Conservation (phyloP, 2,113 vertebrate species). For the Columba livia region DNA sequence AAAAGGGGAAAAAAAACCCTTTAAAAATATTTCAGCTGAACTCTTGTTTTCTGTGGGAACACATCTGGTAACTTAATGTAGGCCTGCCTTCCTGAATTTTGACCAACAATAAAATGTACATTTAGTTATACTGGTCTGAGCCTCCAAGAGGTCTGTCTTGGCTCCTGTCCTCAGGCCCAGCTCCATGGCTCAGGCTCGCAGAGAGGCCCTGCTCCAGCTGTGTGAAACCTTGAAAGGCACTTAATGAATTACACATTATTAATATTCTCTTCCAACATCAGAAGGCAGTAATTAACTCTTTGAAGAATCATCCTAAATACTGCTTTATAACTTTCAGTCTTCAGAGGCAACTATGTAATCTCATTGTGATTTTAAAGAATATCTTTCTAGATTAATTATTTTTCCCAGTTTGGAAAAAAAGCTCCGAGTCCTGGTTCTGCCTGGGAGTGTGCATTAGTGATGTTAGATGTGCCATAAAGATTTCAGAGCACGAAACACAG, state of each 20-base stretch:
- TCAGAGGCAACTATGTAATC: slow-evolving; percentile 7
- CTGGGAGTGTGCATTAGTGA: background rate
- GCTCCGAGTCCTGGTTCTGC: slow-evolving; percentile 7
- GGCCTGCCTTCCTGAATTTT: background rate
- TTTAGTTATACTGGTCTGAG: background rate
- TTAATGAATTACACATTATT: slow-evolving; percentile 41
- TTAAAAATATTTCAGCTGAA: background rate
- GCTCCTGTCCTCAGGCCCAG: background rate
- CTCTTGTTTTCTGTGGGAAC: background rate
- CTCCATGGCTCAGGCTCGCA: background rate
- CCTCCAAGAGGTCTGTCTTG: background rate
- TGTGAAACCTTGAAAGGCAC: slow-evolving; percentile 8
- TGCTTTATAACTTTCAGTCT: background rate
- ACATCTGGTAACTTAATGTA: background rate
- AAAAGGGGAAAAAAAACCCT: background rate
- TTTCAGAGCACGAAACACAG: background rate
- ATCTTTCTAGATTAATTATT: slow-evolving; percentile 37
- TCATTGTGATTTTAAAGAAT: slow-evolving; percentile 1
- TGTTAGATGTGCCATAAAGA: background rate
- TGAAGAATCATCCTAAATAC: background rate
- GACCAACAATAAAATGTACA: background rate
- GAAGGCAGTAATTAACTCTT: slow-evolving; percentile 54
- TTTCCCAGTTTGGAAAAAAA: background rate
- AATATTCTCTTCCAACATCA: slow-evolving; percentile 33
- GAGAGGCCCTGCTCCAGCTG: background rate